Evolutionary conservation across 2,113 vertebrate genomes (phyloP).

Genomic region (Syrmaticus mikado): DNA sequence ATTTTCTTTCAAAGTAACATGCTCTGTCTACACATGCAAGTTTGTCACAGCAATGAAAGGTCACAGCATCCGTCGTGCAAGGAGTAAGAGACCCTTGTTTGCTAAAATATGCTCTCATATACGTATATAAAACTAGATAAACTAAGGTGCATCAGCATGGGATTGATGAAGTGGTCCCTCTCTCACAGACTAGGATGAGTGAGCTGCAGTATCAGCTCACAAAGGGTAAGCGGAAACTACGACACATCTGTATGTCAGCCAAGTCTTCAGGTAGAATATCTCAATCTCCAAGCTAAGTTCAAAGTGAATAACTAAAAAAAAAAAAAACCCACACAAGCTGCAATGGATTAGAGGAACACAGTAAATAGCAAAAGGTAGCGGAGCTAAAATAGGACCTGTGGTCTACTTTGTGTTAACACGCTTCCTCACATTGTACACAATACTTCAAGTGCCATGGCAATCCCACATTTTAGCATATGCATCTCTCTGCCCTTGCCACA

Average conservation of each 20-base stretch:
- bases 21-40: neutral
- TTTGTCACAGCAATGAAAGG: neutral
- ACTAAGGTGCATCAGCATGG: neutral
- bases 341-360: neutral
- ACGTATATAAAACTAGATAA: neutral
- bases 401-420: neutral
- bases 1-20: neutral
- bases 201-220: neutral
- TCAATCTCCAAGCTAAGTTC: neutral
- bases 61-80: neutral
- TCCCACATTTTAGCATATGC: rapidly evolving
- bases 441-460: rapidly evolving
- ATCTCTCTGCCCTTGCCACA: rapidly evolving
- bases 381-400: neutral
- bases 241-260: conserved; percentile 6
- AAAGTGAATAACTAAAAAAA: neutral
- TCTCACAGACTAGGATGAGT: neutral
- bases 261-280: neutral
- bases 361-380: neutral
- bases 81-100: neutral
- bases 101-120: neutral
- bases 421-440: neutral
- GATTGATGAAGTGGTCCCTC: neutral
- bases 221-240: neutral
- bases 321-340: neutral